Evolutionary conservation across 2,888 invertebrate species (phyloP).

Genomic region (Eristalis intricaria): DNA sequence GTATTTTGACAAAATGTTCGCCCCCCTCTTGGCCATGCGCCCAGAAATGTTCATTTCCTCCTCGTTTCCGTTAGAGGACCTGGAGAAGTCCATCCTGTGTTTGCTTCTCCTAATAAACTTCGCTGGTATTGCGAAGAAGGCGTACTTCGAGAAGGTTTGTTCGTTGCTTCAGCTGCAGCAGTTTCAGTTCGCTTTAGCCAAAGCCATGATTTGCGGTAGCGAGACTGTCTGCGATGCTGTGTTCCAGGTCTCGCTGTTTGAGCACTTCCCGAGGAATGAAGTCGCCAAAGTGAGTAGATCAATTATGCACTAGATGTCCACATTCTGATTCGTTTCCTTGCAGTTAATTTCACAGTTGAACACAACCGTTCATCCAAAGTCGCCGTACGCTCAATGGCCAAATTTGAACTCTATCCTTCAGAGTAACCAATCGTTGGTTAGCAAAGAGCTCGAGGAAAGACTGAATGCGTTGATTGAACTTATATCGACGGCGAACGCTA

Average conservation of each 20-base stretch:
- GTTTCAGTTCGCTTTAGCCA: slow-evolving; percentile 79
- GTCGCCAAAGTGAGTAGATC: slow-evolving; percentile 76
- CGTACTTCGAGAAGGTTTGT: slow-evolving; percentile 79
- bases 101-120: slow-evolving; percentile 78
- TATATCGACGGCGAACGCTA: slow-evolving; percentile 75
- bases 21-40: slow-evolving; percentile 75
- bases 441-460: slow-evolving; percentile 78
- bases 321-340: neutral
- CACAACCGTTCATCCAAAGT: slow-evolving; percentile 32
- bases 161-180: slow-evolving; percentile 76
- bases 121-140: slow-evolving; percentile 79
- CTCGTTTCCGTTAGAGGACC: slow-evolving; percentile 73
- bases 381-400: slow-evolving; percentile 76
- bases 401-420: slow-evolving; percentile 78
- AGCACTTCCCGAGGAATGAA: slow-evolving; percentile 77
- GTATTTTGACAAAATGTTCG: slow-evolving; percentile 79
- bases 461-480: slow-evolving; percentile 77
- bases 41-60: slow-evolving; percentile 73
- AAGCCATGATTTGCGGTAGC: slow-evolving; percentile 77
- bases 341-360: slow-evolving; percentile 76
- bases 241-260: slow-evolving; percentile 79
- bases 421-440: slow-evolving; percentile 77
- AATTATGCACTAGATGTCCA: neutral
- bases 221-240: slow-evolving; percentile 77
- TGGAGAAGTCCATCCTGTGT: slow-evolving; percentile 78